phyloP scores from a whole-genome alignment of 2,797 vertebrate species.

The Rhinatrema bivittatum region DNA sequence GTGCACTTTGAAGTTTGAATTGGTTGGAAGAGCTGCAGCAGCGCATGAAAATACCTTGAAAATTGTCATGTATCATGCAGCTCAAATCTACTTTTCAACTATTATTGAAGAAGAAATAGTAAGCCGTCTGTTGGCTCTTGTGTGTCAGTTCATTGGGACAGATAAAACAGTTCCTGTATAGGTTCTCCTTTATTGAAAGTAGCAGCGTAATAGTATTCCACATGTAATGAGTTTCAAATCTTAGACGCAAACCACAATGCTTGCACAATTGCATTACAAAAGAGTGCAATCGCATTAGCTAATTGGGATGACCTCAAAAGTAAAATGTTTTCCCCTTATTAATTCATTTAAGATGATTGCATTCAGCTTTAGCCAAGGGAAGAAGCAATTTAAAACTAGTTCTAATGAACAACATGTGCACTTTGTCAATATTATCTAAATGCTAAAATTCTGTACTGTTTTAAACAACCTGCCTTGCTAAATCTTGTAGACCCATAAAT shows the following conservation, averaged over 20 bases:
- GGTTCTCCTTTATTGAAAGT: not conserved
- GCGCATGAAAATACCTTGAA: accelerated
- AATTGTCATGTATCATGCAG: not conserved
- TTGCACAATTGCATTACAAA: not conserved
- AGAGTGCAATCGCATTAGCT: not conserved
- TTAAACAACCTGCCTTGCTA: no score
- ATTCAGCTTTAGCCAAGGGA: conserved; percentile 13
- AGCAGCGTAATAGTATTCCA: not conserved
- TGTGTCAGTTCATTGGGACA: not conserved
- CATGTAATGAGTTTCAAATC: not conserved
- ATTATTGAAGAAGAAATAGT: not conserved
- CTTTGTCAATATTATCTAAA: not conserved
- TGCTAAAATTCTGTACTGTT: no score
- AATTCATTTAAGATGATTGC: conserved; percentile 16
- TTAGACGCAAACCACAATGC: not conserved
- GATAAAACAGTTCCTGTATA: no score
- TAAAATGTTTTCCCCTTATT: conserved; percentile 6
- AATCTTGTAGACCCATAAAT: no score
- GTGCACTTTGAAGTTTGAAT: no score
- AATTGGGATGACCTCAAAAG: conserved; percentile 14
- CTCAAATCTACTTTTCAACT: not conserved
- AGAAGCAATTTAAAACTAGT: conserved; percentile 2
- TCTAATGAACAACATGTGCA: not conserved
- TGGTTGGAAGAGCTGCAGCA: no score
- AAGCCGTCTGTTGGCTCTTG: no score